Evolutionary conservation across 2,888 invertebrate genomes (phyloP).

Genomic region (Ophion costatus): DNA sequence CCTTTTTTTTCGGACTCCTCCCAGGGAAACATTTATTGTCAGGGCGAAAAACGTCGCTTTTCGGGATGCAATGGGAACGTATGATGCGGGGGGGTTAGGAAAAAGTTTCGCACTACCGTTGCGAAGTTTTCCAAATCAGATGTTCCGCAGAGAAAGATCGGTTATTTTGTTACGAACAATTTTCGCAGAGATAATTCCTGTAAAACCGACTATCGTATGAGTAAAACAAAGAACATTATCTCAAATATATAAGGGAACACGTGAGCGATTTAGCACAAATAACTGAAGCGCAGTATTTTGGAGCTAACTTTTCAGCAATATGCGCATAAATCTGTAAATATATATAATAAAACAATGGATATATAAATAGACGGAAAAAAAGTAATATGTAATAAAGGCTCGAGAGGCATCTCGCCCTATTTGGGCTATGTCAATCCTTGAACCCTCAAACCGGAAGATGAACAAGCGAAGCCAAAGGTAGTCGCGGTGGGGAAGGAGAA

Average conservation of each 20-base stretch:
- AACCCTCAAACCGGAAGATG: not conserved
- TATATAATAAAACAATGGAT: no score
- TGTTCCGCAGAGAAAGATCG: not conserved
- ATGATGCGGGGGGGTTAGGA: not conserved
- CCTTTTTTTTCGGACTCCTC: not conserved
- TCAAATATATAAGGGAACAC: no score
- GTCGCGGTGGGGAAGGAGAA: not conserved
- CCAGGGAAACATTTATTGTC: not conserved
- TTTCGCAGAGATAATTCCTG: not conserved
- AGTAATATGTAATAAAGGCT: not conserved
- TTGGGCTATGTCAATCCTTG: not conserved
- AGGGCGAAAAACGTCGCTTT: not conserved
- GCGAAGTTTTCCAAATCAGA: not conserved
- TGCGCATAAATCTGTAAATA: no score
- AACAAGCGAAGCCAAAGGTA: not conserved
- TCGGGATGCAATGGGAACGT: no score
- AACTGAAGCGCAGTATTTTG: no score
- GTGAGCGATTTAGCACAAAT: no score
- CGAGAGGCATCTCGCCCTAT: no score
- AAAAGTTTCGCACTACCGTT: not conserved
- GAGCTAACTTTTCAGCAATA: no score
- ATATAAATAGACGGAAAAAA: not conserved
- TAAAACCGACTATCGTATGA: no score
- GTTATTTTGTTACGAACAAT: not conserved
- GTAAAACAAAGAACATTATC: no score